Evolutionary conservation across 2,113 vertebrate species (phyloP).

Genomic region (Falcunculus frontatus): DNA sequence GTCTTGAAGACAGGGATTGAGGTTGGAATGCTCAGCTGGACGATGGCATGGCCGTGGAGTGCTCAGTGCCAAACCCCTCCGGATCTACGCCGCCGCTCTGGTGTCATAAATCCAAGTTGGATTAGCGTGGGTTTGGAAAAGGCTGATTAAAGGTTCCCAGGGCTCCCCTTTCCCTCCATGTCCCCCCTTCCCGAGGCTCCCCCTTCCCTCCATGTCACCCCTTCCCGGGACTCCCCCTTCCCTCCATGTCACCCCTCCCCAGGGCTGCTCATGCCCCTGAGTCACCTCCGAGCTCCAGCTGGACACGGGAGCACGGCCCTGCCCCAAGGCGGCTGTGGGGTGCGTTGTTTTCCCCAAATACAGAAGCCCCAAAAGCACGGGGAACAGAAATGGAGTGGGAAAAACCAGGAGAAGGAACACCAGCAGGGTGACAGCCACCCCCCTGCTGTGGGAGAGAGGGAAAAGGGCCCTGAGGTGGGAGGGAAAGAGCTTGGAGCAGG

Average conservation of each 20-base stretch:
- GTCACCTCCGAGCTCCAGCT: background rate
- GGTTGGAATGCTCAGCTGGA: background rate
- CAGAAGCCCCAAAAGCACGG: background rate
- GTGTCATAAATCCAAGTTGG: background rate
- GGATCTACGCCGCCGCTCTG: fast-evolving
- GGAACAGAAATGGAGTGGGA: background rate
- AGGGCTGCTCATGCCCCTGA: background rate
- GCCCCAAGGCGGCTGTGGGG: background rate
- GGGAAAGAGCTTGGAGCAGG: background rate
- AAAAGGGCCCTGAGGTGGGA: background rate
- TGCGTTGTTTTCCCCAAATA: fast-evolving
- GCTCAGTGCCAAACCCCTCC: background rate
- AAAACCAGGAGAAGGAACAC: fast-evolving
- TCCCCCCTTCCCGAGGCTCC: background rate
- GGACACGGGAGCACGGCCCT: background rate
- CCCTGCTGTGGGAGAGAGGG: fast-evolving
- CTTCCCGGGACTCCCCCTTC: background rate
- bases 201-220: background rate
- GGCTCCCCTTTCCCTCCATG: background rate
- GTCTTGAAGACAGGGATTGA: background rate
- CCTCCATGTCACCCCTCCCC: no score
- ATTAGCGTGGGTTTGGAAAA: background rate
- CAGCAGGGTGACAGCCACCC: background rate
- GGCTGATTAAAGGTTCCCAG: fast-evolving
- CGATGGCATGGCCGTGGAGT: background rate